Base-by-base conservation (phyloP, 2,113 vertebrate genomes). In the Marmota monax region DNA sequence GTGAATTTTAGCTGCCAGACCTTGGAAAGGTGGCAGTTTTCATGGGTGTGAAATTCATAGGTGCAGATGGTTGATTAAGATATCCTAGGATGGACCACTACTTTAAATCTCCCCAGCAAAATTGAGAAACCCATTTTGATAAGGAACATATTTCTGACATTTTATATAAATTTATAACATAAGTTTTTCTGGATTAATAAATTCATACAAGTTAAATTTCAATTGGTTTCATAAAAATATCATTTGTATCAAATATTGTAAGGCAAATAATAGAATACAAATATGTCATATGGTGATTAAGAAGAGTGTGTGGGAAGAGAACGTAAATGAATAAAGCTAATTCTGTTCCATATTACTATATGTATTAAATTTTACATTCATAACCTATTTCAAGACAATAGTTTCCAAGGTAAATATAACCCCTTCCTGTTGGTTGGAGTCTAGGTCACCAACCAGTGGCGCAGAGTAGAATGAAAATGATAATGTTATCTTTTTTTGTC, bases 1-100 rank as follows among this genome's bases (percentile, higher is more conserved):
- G 76, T 0, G 39, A 95, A 97, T 98, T 98, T 98, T 94, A 98
- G 95, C 90, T 34, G 79, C 97, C 98, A 94, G 87, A 88, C 76
- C 92, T 97, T 79, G 83, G 96, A 98, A 98, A 95, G 97, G 85
- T 97, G 79, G 58, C 82, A 97, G 96, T 96, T 97, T 95, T 73
- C 48, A 1, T 83, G 95, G 92, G 85, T 80, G 67, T 98, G 91
- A 97, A 98, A 98, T 98, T 97, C 53, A 90, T 95, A 84, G 48
- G 92, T 96, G 48, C 97, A 98, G 96, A 97, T 98, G 73, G 96
- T 91, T 96, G 32, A 85, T 77, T 90, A 90, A 98, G 79, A 95
- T 98, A 94, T 95, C 97, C 93, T 27, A 96, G 97, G 94, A 96
- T 84, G 88, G 63, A 29, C 67, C 16, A 63, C n/a, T 87, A 11